Percentiles rank a stretch among this genome's conserved stretches.
phyloP scores from a whole-genome alignment of 2,888 invertebrate genomes.

The Amblyteles armatorius region DNA sequence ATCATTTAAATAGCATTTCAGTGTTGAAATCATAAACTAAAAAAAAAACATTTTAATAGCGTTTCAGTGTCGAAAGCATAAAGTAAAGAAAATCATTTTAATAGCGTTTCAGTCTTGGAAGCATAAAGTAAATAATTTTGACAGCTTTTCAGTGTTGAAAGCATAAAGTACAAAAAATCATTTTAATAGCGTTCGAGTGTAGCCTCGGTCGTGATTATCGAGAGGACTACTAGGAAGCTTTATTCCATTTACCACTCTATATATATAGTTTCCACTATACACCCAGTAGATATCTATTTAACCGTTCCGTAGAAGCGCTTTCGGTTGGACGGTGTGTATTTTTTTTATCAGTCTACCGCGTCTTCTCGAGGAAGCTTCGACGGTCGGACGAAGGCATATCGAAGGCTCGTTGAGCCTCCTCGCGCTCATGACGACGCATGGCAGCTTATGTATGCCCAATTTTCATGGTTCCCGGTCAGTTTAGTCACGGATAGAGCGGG shows the following conservation, averaged over 20 bases:
- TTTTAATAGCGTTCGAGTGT: not conserved
- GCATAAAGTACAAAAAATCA: not conserved
- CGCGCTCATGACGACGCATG: not conserved
- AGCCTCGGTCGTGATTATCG: not conserved
- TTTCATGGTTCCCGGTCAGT: slow-evolving; percentile 19
- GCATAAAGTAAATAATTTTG: not conserved
- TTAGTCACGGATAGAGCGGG: slow-evolving; percentile 33
- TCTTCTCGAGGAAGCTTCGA: not conserved
- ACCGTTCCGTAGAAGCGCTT: slow-evolving; percentile 35
- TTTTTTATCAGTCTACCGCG: too few relatives aligned
- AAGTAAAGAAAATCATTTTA: not conserved
- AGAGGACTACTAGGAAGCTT: not conserved
- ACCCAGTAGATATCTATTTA: slow-evolving; percentile 20
- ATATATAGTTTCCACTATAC: not conserved
- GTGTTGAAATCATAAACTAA: not conserved
- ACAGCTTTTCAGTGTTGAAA: too few relatives aligned
- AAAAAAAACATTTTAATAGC: too few relatives aligned
- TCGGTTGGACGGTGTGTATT: not conserved
- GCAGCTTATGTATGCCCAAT: not conserved
- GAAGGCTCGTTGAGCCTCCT: not conserved
- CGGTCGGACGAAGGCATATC: not conserved
- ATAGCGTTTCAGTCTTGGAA: not conserved
- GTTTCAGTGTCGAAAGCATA: not conserved
- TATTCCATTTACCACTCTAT: not conserved
- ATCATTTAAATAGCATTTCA: too few relatives aligned